Conservation (phyloP, 1,140 invertebrate species). For the Ceratina calcarata region DNA sequence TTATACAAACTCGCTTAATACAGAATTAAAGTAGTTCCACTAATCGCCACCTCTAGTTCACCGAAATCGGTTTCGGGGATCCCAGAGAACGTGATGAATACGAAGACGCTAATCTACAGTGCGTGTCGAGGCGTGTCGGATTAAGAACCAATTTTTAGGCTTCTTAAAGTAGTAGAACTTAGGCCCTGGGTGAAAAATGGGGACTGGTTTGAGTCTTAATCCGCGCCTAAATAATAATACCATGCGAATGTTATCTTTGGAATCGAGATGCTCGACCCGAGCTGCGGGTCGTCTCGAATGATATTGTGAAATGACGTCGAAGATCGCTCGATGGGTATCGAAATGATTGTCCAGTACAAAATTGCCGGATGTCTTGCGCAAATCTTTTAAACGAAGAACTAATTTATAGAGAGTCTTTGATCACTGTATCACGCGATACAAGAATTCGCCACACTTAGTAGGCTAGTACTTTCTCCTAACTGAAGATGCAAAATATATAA, state of each 20-base stretch:
- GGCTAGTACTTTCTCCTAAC: conserved; percentile 29
- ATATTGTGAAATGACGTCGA: background rate
- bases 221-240: conserved; percentile 42
- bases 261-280: background rate
- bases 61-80: no score
- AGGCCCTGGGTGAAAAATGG: no score
- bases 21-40: background rate
- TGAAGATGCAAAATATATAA: conserved; percentile 36
- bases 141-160: no score
- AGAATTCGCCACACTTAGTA: conserved; percentile 33
- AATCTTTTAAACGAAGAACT: conserved; percentile 7
- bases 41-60: background rate
- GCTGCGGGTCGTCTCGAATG: background rate
- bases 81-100: conserved; percentile 2
- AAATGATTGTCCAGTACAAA: conserved; percentile 51
- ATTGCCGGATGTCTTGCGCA: conserved; percentile 24
- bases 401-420: conserved; percentile 29
- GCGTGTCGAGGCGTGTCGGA: background rate
- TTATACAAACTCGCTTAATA: conserved; percentile 31
- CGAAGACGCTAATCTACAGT: conserved; percentile 8
- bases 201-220: no score
- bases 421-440: conserved; percentile 27
- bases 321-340: background rate
- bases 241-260: conserved; percentile 45
- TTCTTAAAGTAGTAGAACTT: no score